Conservation (phyloP, 2,113 vertebrate genomes). For the Willisornis vidua region DNA sequence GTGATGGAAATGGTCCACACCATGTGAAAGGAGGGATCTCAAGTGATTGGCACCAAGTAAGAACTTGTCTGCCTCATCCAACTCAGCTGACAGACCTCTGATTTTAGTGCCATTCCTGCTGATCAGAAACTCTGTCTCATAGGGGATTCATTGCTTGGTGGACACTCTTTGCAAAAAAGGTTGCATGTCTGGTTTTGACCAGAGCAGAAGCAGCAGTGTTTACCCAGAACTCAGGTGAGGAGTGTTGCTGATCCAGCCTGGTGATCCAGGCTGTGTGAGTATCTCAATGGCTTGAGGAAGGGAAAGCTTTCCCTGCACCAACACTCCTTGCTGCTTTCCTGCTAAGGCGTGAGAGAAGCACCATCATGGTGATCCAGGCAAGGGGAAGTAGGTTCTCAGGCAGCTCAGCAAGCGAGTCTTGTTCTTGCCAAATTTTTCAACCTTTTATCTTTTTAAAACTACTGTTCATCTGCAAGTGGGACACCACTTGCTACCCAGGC, state of each 20-base stretch:
- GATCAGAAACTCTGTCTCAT: not conserved
- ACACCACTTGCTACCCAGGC: not conserved
- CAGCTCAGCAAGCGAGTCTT: not conserved
- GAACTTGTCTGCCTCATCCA: not conserved
- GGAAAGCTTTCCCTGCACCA: not conserved
- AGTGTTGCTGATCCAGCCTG: not conserved
- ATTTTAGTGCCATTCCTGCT: not conserved
- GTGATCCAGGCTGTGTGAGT: not conserved
- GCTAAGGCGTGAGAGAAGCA: not conserved
- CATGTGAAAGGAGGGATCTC: not conserved
- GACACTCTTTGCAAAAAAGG: not conserved
- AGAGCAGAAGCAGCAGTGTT: not conserved
- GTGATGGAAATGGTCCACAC: not conserved
- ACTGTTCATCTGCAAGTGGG: not conserved
- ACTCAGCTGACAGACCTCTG: not conserved
- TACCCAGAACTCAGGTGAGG: not conserved
- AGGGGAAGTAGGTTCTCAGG: not conserved
- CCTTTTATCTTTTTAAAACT: not conserved
- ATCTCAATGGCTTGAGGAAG: not conserved
- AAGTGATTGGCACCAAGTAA: not conserved
- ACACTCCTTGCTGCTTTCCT: not conserved
- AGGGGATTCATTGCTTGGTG: not conserved
- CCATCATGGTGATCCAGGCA: rapidly evolving
- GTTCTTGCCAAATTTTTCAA: not conserved
- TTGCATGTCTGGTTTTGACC: not conserved